phyloP scores from a whole-genome alignment of 2,113 vertebrate species.

The Neolamprologus sp. region DNA sequence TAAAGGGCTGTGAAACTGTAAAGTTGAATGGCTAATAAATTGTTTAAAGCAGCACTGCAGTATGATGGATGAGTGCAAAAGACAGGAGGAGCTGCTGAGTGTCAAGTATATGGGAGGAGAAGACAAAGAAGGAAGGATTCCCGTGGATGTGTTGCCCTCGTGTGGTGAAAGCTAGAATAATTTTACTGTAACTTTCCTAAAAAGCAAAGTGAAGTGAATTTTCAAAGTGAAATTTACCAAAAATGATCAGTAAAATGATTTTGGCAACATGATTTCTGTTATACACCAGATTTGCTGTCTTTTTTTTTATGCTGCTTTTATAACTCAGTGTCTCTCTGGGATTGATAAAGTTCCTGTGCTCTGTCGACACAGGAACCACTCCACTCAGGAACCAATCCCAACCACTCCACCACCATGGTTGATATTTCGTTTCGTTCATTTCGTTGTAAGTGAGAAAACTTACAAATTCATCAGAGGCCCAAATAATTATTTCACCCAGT shows the following conservation, averaged over 20 bases:
- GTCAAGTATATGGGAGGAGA: background rate
- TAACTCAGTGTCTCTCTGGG: background rate
- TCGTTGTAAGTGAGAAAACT: background rate
- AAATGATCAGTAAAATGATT: background rate
- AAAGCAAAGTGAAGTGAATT: background rate
- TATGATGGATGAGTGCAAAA: conserved; percentile 17
- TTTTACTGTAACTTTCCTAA: background rate
- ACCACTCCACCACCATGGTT: background rate
- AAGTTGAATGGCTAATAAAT: background rate
- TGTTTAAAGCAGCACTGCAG: conserved; percentile 3
- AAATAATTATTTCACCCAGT: background rate
- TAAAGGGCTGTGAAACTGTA: background rate
- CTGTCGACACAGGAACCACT: background rate
- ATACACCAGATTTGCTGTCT: background rate
- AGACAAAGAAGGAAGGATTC: accelerated
- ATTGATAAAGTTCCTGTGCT: background rate
- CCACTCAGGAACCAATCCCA: background rate
- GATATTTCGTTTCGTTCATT: background rate
- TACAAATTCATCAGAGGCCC: background rate
- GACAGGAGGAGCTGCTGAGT: conserved; percentile 10
- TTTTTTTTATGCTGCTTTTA: background rate
- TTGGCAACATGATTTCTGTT: background rate
- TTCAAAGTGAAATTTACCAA: background rate
- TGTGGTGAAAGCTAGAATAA: conserved; percentile 16
- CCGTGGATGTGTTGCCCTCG: conserved; percentile 19